Conservation (phyloP, 2,888 invertebrate species). For the Chloromyia formosa region DNA sequence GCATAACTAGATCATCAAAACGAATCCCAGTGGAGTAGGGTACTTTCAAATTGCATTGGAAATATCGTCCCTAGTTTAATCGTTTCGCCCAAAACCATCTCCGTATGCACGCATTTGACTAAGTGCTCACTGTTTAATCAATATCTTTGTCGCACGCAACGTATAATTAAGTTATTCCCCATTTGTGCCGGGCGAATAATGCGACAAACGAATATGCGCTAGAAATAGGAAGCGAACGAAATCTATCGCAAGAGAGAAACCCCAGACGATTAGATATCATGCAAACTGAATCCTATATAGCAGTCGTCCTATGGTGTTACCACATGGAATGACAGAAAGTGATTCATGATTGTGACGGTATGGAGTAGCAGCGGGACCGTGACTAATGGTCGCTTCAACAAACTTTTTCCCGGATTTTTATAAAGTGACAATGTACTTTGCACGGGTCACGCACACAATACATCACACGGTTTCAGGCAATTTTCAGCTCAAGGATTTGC, state of each 20-base stretch:
- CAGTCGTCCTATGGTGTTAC: not conserved
- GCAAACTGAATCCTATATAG: too few relatives aligned
- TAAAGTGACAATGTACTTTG: constrained; percentile 41
- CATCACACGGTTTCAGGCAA: constrained; percentile 16
- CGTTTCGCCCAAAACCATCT: constrained; percentile 13
- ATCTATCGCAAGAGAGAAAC: too few relatives aligned
- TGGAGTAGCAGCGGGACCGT: not conserved
- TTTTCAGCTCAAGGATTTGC: constrained; percentile 18
- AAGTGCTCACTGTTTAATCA: constrained; percentile 56
- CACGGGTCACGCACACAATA: constrained; percentile 41
- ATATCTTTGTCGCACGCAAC: constrained; percentile 55
- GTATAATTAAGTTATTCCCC: constrained; percentile 54
- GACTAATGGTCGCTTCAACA: constrained; percentile 38
- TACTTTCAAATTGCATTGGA: not conserved
- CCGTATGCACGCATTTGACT: constrained; percentile 55
- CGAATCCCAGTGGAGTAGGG: not conserved
- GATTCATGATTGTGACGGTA: constrained; percentile 28
- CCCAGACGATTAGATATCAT: constrained; percentile 26
- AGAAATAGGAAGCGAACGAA: too few relatives aligned
- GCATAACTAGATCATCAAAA: too few relatives aligned
- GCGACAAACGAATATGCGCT: constrained; percentile 44
- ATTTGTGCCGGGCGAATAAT: constrained; percentile 43
- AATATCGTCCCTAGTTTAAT: constrained; percentile 12
- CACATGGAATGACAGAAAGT: constrained; percentile 32
- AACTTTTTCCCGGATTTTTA: constrained; percentile 33